Base-by-base conservation (phyloP, 2,888 invertebrate species). In the Hypselothyrea guttata region DNA sequence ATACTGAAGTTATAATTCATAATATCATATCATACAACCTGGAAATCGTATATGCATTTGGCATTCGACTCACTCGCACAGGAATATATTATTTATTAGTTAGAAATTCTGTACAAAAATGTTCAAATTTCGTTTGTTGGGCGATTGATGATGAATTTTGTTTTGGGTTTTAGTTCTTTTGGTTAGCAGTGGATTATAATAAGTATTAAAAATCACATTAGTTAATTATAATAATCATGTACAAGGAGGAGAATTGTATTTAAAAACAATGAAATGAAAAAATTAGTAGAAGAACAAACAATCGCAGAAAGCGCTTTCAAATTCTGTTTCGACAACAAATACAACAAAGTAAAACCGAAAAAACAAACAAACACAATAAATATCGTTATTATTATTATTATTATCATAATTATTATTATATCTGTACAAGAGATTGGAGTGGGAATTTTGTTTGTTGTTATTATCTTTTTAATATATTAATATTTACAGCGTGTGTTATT, bases 341-440 rank as follows among this genome's bases (percentile, higher is more conserved):
- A 38, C 75, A 77, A 70, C 73, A 79, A 52, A 79, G 51, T 44
- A 15, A 71, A 76, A 64, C 9, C 75, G 47, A 78, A 83, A 76
- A 73, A 79, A 76, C 79, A 67, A 75, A 75, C 76, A 75, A 79
- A 79, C 72, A 77, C 78, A 81, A 77, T 77, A 71, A 77, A 74
- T 72, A 56, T 74, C 81, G 76, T 75, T 71, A 2, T n/a, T 7
- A n/a, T 30, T 78, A 84, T 64, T 66, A 45, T 52, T 55, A 46
- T 51, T 70, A 28, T 64, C 30, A 22, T 22, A 22, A 22, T 22
- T 51, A 12, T 22, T 51, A 12, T 34, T 34, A 41, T 75, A 66
- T 83, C 63, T 82, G 78, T 81, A 81, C 75, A 82, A 81, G 75
- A 81, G 81, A 79, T 59, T 22, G 54, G 55, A 65, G 53, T 62